Conservation (phyloP, 2,113 vertebrate genomes). For the Gadus chalcogrammus region DNA sequence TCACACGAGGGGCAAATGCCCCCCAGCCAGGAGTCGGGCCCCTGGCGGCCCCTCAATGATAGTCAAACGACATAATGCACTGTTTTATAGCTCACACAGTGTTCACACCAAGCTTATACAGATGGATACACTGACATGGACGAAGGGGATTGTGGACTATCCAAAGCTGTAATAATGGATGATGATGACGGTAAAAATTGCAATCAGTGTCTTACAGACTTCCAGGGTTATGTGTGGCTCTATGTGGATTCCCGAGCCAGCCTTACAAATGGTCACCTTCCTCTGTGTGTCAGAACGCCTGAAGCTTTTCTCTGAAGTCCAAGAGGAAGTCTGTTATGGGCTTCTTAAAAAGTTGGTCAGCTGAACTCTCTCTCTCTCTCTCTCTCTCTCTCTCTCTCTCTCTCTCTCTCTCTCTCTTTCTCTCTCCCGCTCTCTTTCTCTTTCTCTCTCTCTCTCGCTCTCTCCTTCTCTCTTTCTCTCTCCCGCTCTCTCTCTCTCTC, state of each 20-base stretch:
- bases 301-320: constrained; percentile 2
- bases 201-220: constrained; percentile 5
- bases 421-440: no score
- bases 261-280: constrained; percentile 42
- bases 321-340: neutral
- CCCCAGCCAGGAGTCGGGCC: constrained; percentile 38
- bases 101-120: neutral
- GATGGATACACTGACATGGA: no score
- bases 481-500: no score
- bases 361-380: constrained; percentile 33
- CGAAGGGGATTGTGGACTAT: neutral
- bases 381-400: no score
- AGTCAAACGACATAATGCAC: constrained; percentile 32
- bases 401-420: no score
- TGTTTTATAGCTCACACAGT: constrained; percentile 15
- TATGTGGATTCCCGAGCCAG: constrained; percentile 20
- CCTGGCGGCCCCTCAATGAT: neutral
- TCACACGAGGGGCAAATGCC: constrained; percentile 31
- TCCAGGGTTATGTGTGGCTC: constrained; percentile 8
- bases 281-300: constrained; percentile 40
- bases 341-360: constrained; percentile 51
- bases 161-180: neutral
- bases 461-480: no score
- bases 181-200: neutral
- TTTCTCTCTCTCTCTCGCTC: no score